Conservation (phyloP, 2,888 invertebrate species). For the Parnassius smintheus region DNA sequence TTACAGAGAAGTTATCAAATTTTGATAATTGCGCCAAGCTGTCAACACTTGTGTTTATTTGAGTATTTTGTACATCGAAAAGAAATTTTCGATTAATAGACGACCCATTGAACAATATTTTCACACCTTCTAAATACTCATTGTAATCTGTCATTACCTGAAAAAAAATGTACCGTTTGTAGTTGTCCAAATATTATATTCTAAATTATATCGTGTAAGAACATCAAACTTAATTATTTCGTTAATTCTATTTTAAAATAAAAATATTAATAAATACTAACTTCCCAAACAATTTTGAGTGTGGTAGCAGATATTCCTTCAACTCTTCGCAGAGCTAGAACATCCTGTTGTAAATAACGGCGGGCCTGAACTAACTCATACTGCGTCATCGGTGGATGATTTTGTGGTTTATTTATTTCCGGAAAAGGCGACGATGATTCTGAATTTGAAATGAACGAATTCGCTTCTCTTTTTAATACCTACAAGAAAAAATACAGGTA, state of each 20-base stretch:
- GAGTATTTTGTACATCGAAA: slow-evolving; percentile 50
- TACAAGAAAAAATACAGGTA: slow-evolving; percentile 31
- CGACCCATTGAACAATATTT: slow-evolving; percentile 81
- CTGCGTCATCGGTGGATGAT: slow-evolving; percentile 85
- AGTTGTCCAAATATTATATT: not conserved
- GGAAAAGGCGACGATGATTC: slow-evolving; percentile 70
- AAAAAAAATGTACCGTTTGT: slow-evolving; percentile 34
- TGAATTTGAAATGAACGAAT: slow-evolving; percentile 61
- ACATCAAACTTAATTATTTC: too few relatives aligned
- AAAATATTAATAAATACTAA: slow-evolving; percentile 61
- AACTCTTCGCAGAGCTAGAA: slow-evolving; percentile 86
- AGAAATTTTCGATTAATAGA: slow-evolving; percentile 60
- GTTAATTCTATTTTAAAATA: too few relatives aligned
- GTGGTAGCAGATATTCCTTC: slow-evolving; percentile 88
- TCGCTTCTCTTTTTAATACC: slow-evolving; percentile 72
- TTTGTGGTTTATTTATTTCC: slow-evolving; percentile 72
- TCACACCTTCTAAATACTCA: slow-evolving; percentile 85
- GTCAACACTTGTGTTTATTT: slow-evolving; percentile 57
- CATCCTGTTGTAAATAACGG: slow-evolving; percentile 88
- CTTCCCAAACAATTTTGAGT: slow-evolving; percentile 90
- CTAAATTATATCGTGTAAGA: too few relatives aligned
- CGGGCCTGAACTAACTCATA: slow-evolving; percentile 90
- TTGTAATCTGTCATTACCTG: slow-evolving; percentile 76
- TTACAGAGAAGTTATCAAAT: slow-evolving; percentile 84
- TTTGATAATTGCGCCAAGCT: slow-evolving; percentile 62